phyloP scores from a whole-genome alignment of 2,888 invertebrate genomes.

The Lepidonotus clava region DNA sequence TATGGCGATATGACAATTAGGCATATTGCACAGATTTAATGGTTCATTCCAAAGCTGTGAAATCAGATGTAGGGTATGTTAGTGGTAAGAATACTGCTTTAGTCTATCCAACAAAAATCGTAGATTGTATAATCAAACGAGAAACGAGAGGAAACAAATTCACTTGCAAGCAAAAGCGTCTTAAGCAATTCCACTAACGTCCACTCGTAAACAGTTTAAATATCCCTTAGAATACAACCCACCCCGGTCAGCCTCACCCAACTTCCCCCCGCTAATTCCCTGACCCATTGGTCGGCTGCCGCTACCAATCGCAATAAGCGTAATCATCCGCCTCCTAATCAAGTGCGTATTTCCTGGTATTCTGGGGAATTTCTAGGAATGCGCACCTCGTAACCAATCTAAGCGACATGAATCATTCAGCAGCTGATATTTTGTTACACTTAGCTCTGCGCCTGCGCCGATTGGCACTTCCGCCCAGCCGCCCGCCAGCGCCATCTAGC shows the following conservation, averaged over 20 bases:
- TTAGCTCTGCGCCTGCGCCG: slow-evolving; percentile 42
- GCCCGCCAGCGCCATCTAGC: slow-evolving; percentile 7
- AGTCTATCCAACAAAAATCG: no score
- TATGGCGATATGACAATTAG: no score
- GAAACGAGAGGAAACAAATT: no score
- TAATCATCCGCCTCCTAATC: slow-evolving; percentile 53
- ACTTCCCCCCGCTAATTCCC: not conserved
- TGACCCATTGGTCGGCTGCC: not conserved
- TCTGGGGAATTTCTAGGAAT: slow-evolving; percentile 46
- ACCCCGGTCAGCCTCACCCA: not conserved
- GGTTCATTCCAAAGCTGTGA: no score
- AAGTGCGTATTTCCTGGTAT: slow-evolving; percentile 53
- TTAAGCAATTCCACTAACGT: no score
- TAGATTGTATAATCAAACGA: no score
- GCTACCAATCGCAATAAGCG: slow-evolving; percentile 47
- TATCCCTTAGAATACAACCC: not conserved
- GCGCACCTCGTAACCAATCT: slow-evolving; percentile 32
- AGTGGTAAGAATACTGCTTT: no score
- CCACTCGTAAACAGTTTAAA: no score
- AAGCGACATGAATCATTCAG: slow-evolving; percentile 52
- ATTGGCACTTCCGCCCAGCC: slow-evolving; percentile 44
- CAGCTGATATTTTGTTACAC: slow-evolving; percentile 48
- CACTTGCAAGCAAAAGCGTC: no score
- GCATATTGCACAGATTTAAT: no score
- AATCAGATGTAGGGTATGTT: no score